Evolutionary conservation across 2,888 invertebrate genomes (phyloP).

Genomic region (Acanthosepion lycidas): DNA sequence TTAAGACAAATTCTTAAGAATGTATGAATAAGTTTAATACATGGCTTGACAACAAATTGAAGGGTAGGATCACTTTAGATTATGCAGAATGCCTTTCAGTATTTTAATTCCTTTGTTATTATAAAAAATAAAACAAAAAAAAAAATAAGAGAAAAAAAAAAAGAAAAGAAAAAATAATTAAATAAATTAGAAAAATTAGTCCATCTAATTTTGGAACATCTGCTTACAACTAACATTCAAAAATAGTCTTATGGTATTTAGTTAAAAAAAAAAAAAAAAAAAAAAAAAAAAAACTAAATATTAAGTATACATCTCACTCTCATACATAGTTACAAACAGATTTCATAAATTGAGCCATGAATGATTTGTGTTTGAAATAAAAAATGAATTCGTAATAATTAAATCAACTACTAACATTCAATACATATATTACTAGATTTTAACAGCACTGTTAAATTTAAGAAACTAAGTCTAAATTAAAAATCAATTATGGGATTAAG

Average conservation of each 20-base stretch:
- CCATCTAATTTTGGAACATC: neutral
- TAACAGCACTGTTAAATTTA: neutral
- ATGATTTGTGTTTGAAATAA: no score
- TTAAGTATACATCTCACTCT: neutral
- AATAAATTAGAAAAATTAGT: neutral
- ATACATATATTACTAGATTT: neutral
- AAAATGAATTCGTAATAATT: neutral
- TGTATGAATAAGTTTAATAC: slow-evolving; percentile 33
- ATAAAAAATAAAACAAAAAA: neutral
- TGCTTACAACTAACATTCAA: neutral
- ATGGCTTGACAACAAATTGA: neutral
- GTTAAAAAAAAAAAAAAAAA: no score
- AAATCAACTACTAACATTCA: neutral
- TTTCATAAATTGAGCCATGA: neutral
- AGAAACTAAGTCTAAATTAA: no score
- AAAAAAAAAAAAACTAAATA: neutral
- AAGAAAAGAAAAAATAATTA: neutral
- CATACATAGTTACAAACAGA: neutral
- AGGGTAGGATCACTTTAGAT: neutral
- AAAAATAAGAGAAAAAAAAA: neutral
- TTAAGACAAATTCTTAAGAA: neutral
- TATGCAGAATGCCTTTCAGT: neutral
- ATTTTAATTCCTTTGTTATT: neutral
- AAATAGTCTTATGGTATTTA: neutral
- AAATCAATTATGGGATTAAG: neutral